phyloP scores from a whole-genome alignment of 1,140 invertebrate species.

The Myzus persicae region DNA sequence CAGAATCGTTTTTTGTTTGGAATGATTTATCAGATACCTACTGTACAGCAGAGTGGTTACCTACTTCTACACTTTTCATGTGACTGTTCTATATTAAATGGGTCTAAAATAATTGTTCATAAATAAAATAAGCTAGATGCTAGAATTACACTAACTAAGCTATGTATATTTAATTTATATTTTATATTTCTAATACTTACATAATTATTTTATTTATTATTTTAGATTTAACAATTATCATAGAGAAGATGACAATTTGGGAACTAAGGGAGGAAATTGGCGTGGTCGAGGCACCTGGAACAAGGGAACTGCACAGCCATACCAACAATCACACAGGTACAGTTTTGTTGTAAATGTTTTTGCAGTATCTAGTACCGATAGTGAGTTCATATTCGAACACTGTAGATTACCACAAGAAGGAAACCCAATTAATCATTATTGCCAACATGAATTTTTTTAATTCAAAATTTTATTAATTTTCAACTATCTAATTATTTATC shows the following conservation, averaged over 20 bases:
- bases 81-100: background rate
- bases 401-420: conserved; percentile 55
- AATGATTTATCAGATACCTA: too few relatives aligned
- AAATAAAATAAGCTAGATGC: background rate
- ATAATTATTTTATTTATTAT: background rate
- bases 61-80: background rate
- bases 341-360: conserved; percentile 59
- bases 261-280: conserved; percentile 50
- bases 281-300: conserved; percentile 47
- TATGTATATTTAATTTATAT: background rate
- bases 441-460: conserved; percentile 33
- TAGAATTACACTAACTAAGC: background rate
- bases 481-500: background rate
- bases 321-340: conserved; percentile 56
- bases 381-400: conserved; percentile 57
- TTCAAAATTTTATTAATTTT: conserved; percentile 29
- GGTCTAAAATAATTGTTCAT: too few relatives aligned
- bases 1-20: too few relatives aligned
- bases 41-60: too few relatives aligned
- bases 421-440: conserved; percentile 51
- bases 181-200: background rate
- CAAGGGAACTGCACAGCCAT: conserved; percentile 42
- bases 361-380: conserved; percentile 58
- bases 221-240: conserved; percentile 46
- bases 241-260: conserved; percentile 50